phyloP scores from a whole-genome alignment of 2,888 invertebrate genomes.

The Cancer borealis region DNA sequence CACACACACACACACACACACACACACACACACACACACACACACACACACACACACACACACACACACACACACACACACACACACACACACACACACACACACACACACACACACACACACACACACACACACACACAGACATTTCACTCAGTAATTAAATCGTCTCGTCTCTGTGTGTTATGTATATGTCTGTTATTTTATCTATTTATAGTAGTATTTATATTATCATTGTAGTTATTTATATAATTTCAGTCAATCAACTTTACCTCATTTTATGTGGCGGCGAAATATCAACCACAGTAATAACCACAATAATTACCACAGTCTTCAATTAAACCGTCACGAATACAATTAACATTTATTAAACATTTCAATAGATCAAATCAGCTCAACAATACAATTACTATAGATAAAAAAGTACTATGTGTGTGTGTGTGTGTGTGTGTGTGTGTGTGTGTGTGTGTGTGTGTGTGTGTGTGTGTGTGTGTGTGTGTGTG shows the following conservation, averaged over 20 bases:
- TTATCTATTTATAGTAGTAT: neutral
- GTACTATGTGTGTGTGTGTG: too few species aligned
- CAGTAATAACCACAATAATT: neutral
- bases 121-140: neutral
- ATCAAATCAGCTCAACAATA: too few species aligned
- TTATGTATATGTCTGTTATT: neutral
- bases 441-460: too few species aligned
- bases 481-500: too few species aligned
- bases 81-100: neutral
- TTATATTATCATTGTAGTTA: neutral
- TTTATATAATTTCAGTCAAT: neutral
- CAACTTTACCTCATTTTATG: neutral
- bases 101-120: neutral
- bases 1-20: neutral
- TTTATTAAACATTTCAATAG: neutral
- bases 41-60: neutral
- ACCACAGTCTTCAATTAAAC: neutral
- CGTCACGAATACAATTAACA: neutral
- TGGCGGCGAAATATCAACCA: neutral
- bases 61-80: constrained; percentile 37
- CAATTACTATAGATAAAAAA: too few species aligned
- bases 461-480: too few species aligned
- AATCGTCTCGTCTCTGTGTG: neutral
- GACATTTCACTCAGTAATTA: neutral
- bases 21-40: neutral